Evolutionary conservation across 2,888 invertebrate species (phyloP).

Genomic region (Parelbella ahira): DNA sequence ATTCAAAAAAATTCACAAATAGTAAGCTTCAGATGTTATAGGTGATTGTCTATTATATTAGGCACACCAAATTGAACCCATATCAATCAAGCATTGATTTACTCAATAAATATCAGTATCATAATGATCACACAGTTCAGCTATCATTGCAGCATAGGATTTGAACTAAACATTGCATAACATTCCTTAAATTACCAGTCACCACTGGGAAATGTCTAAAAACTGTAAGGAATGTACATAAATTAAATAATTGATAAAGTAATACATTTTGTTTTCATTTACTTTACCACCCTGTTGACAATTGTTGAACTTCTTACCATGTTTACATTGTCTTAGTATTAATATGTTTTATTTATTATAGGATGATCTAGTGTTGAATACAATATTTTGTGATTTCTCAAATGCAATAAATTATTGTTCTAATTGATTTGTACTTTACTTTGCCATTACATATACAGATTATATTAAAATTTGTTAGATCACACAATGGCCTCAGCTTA

Average conservation of each 20-base stretch:
- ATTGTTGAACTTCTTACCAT: neutral
- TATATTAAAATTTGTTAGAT: too few species aligned
- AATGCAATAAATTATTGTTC: too few species aligned
- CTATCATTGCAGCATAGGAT: slow-evolving; percentile 12
- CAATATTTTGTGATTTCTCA: slow-evolving; percentile 25
- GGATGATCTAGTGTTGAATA: slow-evolving; percentile 22
- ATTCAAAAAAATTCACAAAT: slow-evolving; percentile 58
- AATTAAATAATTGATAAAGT: slow-evolving; percentile 62
- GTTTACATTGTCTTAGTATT: neutral
- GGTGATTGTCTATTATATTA: slow-evolving; percentile 39
- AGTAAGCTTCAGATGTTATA: slow-evolving; percentile 38
- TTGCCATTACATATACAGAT: too few species aligned
- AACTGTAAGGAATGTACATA: slow-evolving; percentile 69
- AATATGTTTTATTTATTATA: slow-evolving; percentile 17
- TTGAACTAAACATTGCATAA: slow-evolving; percentile 49
- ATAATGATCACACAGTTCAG: slow-evolving; percentile 6
- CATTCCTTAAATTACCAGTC: slow-evolving; percentile 57
- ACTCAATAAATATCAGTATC: slow-evolving; percentile 3
- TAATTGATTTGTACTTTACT: too few species aligned
- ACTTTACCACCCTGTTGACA: neutral
- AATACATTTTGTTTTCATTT: slow-evolving; percentile 31
- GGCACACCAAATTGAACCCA: slow-evolving; percentile 40
- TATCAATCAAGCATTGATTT: slow-evolving; percentile 32
- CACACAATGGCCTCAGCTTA: too few species aligned
- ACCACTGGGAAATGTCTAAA: slow-evolving; percentile 34